Evolutionary conservation across 2,113 vertebrate genomes (phyloP), one percentile per base, ranked within the genome.

Genomic region (Bambusicola thoracicus): DNA sequence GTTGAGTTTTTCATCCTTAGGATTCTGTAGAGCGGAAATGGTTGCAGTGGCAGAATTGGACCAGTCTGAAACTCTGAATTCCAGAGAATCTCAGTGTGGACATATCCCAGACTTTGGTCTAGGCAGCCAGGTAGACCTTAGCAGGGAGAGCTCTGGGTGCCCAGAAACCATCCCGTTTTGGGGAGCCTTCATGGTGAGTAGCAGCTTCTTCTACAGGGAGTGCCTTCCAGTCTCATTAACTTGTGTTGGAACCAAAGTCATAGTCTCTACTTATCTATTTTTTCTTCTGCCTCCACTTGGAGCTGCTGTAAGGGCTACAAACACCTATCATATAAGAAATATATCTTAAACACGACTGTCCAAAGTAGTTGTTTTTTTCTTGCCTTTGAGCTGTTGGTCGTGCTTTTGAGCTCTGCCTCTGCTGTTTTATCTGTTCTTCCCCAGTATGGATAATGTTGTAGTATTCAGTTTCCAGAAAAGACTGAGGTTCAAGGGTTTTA

Each of bases 191-290:
- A 1, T 55, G 44, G n/a, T 30, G 70, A 87, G 38, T 13, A 46
- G 20, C 32, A 85, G 58, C 30, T 83, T 16, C 27, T 70, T 70
- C 41, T 79, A 27, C 10, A 27, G 30, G 34, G 85, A 46, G 17
- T 51, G 22, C 20, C 36, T 43, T 68, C 85, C 70, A 41, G 2
- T 59, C 53, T 68, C 8, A n/a, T 59, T 5, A 0, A 29, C 8
- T 29, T 80, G 5, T 36, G 0, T 44, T 68, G 51, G 63, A 67
- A 55, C 62, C 6, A 61, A 41, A 82, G 55, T 55, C 24, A 12
- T 6, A 29, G 18, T 49, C 25, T 67, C 80, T 56, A 24, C 20
- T 6, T 21, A 2, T 3, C 3, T 68, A 0, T 69, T 46, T 75
- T 5, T 75, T 5, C 81, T 59, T 56, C 32, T 87, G 43, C 22